Conservation (phyloP, 2,797 vertebrate species). For the Macrochelys suwanniensis region DNA sequence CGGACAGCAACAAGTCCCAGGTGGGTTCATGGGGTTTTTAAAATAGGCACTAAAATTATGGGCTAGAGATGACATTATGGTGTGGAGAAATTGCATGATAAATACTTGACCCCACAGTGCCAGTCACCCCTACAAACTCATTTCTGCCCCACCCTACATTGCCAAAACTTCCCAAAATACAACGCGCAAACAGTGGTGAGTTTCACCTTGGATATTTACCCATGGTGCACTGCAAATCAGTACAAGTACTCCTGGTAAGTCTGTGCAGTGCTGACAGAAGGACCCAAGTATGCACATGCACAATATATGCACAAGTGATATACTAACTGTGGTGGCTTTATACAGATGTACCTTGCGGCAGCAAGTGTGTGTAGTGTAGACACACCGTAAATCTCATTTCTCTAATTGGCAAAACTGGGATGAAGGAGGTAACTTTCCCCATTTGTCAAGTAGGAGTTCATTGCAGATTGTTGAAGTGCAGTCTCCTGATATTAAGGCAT, state of each 20-base stretch:
- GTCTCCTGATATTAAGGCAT: slow-evolving; percentile 23
- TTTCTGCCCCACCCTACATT: neutral
- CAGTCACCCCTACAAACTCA: neutral
- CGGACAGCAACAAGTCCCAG: neutral
- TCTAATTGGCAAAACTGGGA: slow-evolving; percentile 16
- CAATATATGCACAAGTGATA: neutral
- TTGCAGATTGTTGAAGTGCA: neutral
- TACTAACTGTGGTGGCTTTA: neutral
- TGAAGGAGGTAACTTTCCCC: slow-evolving; percentile 23
- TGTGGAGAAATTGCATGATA: neutral
- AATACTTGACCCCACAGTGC: neutral
- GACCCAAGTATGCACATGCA: neutral
- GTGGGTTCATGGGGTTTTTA: neutral
- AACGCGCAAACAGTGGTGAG: neutral
- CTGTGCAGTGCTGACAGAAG: neutral
- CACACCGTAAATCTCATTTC: neutral
- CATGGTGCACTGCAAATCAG: too few species aligned
- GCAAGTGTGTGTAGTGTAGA: neutral
- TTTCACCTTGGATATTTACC: neutral
- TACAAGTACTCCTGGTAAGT: neutral
- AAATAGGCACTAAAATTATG: neutral
- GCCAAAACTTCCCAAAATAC: neutral
- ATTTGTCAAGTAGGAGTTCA: neutral
- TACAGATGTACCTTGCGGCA: neutral
- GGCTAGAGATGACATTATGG: neutral